These are phyloP conservation scores for Etheostoma perlongum DNA, from an alignment of 2,797 vertebrate species.

Conservation along the genomic window DNA sequence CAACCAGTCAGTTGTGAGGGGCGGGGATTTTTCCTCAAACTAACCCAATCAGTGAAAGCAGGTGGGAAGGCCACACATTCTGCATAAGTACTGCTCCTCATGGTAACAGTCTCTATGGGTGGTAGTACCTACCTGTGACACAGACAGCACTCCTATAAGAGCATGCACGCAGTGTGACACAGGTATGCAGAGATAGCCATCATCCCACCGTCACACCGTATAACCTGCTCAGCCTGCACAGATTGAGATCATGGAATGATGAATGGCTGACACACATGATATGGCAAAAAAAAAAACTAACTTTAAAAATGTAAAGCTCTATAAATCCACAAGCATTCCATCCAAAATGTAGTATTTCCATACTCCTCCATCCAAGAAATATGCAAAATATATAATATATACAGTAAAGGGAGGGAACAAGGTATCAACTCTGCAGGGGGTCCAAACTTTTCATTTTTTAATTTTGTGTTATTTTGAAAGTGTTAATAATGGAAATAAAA, in stretches of 20 bases:
- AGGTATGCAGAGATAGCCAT: slow-evolving; percentile 23
- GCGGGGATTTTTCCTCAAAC: neutral
- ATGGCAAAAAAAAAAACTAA: neutral
- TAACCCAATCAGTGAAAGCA: slow-evolving; percentile 31
- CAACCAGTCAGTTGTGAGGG: slow-evolving; percentile 52
- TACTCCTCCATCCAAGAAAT: neutral
- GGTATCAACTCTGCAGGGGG: too few species aligned
- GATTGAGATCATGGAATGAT: slow-evolving; percentile 53
- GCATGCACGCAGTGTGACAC: neutral
- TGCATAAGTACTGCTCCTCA: neutral
- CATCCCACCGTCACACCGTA: neutral
- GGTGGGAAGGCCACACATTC: neutral
- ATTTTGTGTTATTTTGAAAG: too few species aligned
- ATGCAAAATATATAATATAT: neutral
- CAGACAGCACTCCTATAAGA: neutral
- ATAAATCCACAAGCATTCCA: neutral
- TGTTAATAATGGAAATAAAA: too few species aligned
- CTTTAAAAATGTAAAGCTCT: neutral
- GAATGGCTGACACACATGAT: neutral
- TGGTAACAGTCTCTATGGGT: slow-evolving; percentile 22
- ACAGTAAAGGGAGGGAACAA: too few species aligned
- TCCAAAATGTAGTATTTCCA: neutral
- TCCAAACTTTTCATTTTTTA: too few species aligned
- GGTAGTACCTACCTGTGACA: neutral
- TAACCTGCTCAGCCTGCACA: slow-evolving; percentile 51